These are phyloP conservation scores for Macaca mulatta DNA, from an alignment of 2,113 vertebrate species.

Conservation along the genomic window DNA sequence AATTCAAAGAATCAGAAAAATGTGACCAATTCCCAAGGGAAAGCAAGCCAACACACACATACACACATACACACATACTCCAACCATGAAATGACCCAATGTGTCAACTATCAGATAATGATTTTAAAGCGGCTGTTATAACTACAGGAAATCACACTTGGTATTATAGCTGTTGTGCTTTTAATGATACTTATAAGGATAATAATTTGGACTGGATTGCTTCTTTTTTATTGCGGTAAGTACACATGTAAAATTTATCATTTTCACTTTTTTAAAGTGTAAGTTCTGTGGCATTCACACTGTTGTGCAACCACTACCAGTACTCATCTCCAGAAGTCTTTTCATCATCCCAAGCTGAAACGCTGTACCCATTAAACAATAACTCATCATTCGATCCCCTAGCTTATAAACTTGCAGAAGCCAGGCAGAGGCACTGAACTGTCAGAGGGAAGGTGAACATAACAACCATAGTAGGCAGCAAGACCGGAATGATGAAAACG, in stretches of 20 bases:
- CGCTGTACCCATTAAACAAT: not conserved
- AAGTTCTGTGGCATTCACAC: not conserved
- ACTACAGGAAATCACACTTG: not conserved
- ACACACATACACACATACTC: too few relatives aligned
- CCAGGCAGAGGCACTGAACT: not conserved
- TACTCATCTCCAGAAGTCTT: not conserved
- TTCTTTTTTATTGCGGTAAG: not conserved
- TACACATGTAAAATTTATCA: not conserved
- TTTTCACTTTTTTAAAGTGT: not conserved
- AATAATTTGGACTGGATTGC: not conserved
- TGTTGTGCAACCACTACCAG: not conserved
- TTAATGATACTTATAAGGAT: not conserved
- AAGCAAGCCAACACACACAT: not conserved
- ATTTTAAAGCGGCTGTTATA: not conserved
- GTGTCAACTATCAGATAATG: not conserved
- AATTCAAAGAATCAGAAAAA: not conserved
- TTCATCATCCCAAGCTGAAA: not conserved
- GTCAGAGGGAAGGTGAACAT: not conserved
- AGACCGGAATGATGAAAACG: not conserved
- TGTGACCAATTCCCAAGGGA: not conserved
- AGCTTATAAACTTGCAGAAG: not conserved
- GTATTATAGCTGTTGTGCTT: not conserved
- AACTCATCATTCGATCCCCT: not conserved
- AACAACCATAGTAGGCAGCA: not conserved
- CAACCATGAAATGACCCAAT: not conserved